Evolutionary conservation across 1,140 invertebrate species (phyloP), one percentile per base, ranked within the genome.

Genomic region (Hetaerina americana): DNA sequence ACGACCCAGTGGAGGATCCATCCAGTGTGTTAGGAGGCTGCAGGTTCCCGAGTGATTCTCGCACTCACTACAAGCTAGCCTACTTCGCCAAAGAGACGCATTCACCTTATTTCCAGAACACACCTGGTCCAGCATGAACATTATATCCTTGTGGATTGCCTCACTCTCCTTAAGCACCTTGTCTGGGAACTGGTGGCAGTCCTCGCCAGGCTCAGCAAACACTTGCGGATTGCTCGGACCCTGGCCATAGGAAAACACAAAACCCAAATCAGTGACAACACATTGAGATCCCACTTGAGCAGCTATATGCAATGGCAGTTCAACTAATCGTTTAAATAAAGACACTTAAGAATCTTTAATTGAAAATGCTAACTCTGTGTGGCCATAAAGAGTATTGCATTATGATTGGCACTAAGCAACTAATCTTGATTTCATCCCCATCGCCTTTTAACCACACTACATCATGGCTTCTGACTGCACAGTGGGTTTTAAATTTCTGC

Each of bases 201-300:
- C 80, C 10, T 84, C 81, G 8, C 78, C 76, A 0, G 84, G 77
- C 10, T 79, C 66, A 72, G 86, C 84, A 76, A 93, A 93, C 0
- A 94, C 87, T 76, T 94, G 85, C 0, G 89, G 87, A 81, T 91
- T 87, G 5, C 75, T 68, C 18, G 90, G 91, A 12, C 90, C 90
- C 83, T 88, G 70, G 40, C 1, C n/a, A n/a, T n/a, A n/a, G n/a
- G n/a, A 70, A 78, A 79, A 73, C 72, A 72, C 49, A 71, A 71
- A 67, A 68, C n/a, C n/a, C n/a, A n/a, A n/a, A n/a, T n/a, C n/a
- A n/a, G n/a, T n/a, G n/a, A n/a, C n/a, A n/a, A n/a, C n/a, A n/a
- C n/a, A n/a, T n/a, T n/a, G n/a, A n/a, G n/a, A n/a, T n/a, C n/a
- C n/a, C n/a, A n/a, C n/a, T n/a, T n/a, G n/a, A n/a, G n/a, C n/a